Percentiles rank a stretch among this genome's conserved stretches.
phyloP scores from a whole-genome alignment of 2,113 vertebrate species.

The Rissa tridactyla region DNA sequence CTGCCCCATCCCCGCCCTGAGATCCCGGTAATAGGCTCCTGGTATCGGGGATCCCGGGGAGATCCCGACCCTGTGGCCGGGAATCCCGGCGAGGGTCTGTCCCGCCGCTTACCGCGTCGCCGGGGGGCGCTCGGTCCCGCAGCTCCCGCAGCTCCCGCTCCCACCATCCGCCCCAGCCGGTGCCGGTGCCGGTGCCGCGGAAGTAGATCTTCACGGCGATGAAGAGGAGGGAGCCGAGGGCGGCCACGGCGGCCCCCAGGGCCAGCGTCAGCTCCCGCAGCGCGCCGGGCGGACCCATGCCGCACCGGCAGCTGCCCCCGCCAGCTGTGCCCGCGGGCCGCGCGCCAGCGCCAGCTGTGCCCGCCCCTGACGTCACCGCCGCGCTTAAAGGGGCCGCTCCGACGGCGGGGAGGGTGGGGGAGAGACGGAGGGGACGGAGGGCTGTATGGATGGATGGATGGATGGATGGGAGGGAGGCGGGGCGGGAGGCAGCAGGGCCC shows the following conservation, averaged over 20 bases:
- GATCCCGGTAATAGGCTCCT: background rate
- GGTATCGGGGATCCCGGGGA: background rate
- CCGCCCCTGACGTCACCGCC: background rate
- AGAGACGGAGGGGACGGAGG: too few relatives aligned
- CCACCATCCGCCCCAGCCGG: background rate
- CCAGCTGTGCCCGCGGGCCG: background rate
- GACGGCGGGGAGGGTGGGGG: background rate
- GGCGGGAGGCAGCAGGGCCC: background rate
- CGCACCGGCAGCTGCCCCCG: background rate
- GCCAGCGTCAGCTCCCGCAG: conserved; percentile 67
- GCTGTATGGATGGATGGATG: too few relatives aligned
- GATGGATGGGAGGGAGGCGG: too few relatives aligned
- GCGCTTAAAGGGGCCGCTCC: background rate
- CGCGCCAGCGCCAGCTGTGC: background rate
- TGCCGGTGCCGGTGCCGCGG: conserved; percentile 1
- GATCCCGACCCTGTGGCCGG: too few relatives aligned
- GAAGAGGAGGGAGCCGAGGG: conserved; percentile 84
- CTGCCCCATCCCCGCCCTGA: background rate
- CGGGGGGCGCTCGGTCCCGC: background rate
- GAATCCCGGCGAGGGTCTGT: background rate
- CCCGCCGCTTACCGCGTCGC: background rate
- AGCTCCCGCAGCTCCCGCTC: background rate
- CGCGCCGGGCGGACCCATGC: conserved; percentile 72
- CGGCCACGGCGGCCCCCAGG: conserved; percentile 81
- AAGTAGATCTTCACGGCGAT: conserved; percentile 82